These are phyloP conservation scores for Chironomus tepperi DNA, from an alignment of 1,140 invertebrate species.

Conservation along the genomic window DNA sequence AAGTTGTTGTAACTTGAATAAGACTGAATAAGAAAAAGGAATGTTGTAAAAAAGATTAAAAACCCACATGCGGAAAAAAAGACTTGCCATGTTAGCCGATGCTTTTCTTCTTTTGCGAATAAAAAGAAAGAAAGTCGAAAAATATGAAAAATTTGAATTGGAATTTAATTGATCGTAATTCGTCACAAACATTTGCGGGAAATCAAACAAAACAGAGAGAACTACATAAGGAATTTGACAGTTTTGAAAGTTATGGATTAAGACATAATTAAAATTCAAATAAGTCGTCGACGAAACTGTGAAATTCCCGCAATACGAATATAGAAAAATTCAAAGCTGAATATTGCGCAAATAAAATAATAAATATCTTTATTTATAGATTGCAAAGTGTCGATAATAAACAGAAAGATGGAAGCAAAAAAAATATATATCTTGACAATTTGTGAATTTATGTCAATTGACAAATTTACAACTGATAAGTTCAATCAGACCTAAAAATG, in stretches of 20 bases:
- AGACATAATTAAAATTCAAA: constrained; percentile 1
- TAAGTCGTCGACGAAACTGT: too few relatives aligned
- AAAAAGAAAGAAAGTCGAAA: neutral
- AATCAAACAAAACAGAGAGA: neutral
- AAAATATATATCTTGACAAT: too few relatives aligned
- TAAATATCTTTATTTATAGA: too few relatives aligned
- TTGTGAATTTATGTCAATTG: too few relatives aligned
- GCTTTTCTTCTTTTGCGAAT: constrained; percentile 4
- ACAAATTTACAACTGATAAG: too few relatives aligned
- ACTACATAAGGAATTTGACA: neutral
- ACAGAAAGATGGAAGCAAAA: too few relatives aligned
- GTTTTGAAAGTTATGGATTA: constrained; percentile 13
- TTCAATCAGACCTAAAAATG: too few relatives aligned
- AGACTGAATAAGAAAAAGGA: neutral
- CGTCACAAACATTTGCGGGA: neutral
- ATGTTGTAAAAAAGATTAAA: neutral
- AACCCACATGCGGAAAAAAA: neutral
- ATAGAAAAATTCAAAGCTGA: too few relatives aligned
- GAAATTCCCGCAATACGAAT: too few relatives aligned
- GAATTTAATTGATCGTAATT: constrained; percentile 10
- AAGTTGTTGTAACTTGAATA: too few relatives aligned
- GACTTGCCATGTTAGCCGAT: neutral
- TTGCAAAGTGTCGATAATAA: too few relatives aligned
- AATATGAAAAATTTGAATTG: neutral
- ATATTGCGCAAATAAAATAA: too few relatives aligned